Base-by-base conservation (phyloP, 2,113 vertebrate species). In the Lutjanus erythropterus region DNA sequence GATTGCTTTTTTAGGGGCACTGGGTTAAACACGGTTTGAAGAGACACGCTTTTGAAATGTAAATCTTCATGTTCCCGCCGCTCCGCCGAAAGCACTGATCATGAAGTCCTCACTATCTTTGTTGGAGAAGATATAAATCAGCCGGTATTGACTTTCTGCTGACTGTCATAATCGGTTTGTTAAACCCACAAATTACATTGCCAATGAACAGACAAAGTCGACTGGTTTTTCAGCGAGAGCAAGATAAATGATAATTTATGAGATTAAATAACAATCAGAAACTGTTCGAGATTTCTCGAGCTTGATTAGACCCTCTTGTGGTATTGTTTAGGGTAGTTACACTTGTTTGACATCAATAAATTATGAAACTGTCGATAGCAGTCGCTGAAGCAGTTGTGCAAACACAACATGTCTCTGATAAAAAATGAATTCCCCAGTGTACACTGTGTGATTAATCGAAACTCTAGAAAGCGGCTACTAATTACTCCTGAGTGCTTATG, bases 401-500 rank as follows among this genome's bases (percentile, higher is more conserved):
- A 87, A 86, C 64, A 78, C 78, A 68, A 82, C 56, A 68, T 67
- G 71, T 66, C 65, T 75, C 64, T 75, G 46, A 78, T 81, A 78
- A 89, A 88, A 87, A 84, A 78, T 85, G 68, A 74, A 86, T 65
- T 68, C 73, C 81, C 76, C 44, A 56, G 31, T 18, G 62, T 72
- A 41, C 53, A 41, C 72, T 23, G 56, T 62, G 21, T 77, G 83
- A 91, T 87, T 82, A 86, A 91, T 87, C 68, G 31, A 85, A 86
- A 85, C 64, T 64, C 79, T 74, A 23, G 62, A 89, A 88, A 88
- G 86, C 87, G 56, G 67, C 84, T 53, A 66, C 82, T 92, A 89
- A 93, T 94, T 91, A 92, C 83, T 85, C 80, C 65, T 49, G 83
- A 92, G 81, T 84, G 85, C 71, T 83, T 85, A 27, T 86, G 84